Evolutionary conservation across 2,888 invertebrate species (phyloP).

Genomic region (Aproaerema taeniolella): DNA sequence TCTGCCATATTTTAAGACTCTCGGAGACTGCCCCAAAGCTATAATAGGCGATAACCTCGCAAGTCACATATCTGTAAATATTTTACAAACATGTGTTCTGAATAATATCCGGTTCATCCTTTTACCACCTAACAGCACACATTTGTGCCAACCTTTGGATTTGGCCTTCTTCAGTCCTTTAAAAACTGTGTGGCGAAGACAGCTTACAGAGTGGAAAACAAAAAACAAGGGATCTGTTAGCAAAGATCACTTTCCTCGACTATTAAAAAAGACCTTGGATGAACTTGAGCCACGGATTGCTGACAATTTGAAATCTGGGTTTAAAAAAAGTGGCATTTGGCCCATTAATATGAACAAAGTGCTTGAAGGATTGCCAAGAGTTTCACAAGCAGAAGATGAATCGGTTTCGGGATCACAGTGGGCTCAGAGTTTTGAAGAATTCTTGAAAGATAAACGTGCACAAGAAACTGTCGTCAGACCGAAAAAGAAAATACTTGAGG

Average conservation of each 20-base stretch:
- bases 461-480: too few species aligned
- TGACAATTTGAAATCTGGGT: neutral
- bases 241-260: conserved; percentile 1
- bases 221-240: neutral
- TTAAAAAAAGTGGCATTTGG: neutral
- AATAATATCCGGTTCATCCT: conserved; percentile 31
- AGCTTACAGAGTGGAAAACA: neutral
- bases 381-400: too few species aligned
- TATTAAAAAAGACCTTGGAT: neutral
- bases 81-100: conserved; percentile 26
- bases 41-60: conserved; percentile 20
- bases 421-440: too few species aligned
- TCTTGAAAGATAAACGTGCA: too few species aligned
- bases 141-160: conserved; percentile 30
- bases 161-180: conserved; percentile 24
- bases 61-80: conserved; percentile 21
- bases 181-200: conserved; percentile 3
- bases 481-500: too few species aligned
- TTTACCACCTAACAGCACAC: conserved; percentile 31
- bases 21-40: conserved; percentile 26
- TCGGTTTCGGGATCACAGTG: too few species aligned
- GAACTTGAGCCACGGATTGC: neutral
- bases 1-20: conserved; percentile 20
- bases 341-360: neutral
- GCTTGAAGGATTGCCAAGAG: neutral